Conservation (phyloP, 2,797 vertebrate species). For the Macrochelys suwanniensis region DNA sequence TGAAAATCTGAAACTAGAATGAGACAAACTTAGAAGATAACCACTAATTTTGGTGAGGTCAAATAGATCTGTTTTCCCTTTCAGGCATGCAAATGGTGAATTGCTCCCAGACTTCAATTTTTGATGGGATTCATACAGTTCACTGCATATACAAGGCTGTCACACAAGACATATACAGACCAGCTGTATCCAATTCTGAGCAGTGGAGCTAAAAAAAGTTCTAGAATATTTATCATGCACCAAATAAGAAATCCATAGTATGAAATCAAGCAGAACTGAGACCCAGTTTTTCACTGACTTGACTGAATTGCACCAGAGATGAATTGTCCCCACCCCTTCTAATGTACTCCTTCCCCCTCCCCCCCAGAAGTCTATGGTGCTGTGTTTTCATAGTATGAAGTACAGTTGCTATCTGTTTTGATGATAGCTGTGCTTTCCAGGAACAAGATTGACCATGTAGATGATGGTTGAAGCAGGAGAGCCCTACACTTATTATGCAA, state of each 20-base stretch:
- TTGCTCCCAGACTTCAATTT: not conserved
- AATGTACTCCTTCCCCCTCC: not conserved
- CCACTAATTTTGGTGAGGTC: not conserved
- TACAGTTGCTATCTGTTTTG: not conserved
- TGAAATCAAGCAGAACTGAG: not conserved
- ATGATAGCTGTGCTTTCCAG: not conserved
- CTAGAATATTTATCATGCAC: not conserved
- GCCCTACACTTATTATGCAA: not conserved
- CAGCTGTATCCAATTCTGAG: not conserved
- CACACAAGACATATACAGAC: not conserved
- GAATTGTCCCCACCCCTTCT: not conserved
- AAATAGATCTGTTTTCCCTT: not conserved
- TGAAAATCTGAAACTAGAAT: not conserved
- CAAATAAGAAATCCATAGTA: fast-evolving
- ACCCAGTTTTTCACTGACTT: not conserved
- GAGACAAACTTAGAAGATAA: not conserved
- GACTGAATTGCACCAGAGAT: not conserved
- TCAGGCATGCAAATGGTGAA: slow-evolving; percentile 13
- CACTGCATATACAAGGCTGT: not conserved
- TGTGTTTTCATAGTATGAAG: not conserved
- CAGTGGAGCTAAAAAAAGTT: not conserved
- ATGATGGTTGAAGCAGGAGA: not conserved
- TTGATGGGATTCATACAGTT: not conserved
- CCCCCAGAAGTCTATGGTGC: not conserved
- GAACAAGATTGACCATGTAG: not conserved